Evolutionary conservation across 2,797 vertebrate species (phyloP).

Genomic region (Pteropus rufus): DNA sequence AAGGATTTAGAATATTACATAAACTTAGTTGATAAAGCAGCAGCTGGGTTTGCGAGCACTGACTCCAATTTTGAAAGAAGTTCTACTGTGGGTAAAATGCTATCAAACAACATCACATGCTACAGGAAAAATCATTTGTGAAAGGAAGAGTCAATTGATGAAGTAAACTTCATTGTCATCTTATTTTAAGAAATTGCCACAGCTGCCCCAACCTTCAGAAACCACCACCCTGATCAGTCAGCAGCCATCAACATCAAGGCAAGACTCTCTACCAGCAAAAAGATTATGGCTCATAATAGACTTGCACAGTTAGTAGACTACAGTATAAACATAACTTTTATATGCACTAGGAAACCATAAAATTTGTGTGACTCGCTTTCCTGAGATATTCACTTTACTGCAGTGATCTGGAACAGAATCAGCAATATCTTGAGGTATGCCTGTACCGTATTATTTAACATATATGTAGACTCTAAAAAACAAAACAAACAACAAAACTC

Average conservation of each 20-base stretch:
- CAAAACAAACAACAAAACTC: not conserved
- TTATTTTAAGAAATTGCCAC: not conserved
- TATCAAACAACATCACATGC: not conserved
- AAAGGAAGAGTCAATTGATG: not conserved
- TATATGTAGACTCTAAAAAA: not conserved
- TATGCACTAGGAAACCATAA: not conserved
- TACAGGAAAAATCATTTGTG: not conserved
- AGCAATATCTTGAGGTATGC: not conserved
- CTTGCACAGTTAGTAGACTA: not conserved
- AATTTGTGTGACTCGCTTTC: not conserved
- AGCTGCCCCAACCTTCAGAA: not conserved
- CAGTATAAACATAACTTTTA: not conserved
- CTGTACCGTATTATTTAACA: not conserved
- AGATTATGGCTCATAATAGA: not conserved
- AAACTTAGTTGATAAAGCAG: no score
- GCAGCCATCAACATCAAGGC: not conserved
- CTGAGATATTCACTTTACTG: not conserved
- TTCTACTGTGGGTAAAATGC: no score
- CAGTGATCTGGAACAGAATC: not conserved
- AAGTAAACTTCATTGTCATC: not conserved
- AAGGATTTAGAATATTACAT: not conserved
- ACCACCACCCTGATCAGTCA: not conserved
- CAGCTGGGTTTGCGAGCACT: not conserved
- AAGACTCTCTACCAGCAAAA: not conserved
- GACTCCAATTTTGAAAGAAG: not conserved